Evolutionary conservation across 2,888 invertebrate genomes (phyloP).

Genomic region (Dicyrtoma fusca): DNA sequence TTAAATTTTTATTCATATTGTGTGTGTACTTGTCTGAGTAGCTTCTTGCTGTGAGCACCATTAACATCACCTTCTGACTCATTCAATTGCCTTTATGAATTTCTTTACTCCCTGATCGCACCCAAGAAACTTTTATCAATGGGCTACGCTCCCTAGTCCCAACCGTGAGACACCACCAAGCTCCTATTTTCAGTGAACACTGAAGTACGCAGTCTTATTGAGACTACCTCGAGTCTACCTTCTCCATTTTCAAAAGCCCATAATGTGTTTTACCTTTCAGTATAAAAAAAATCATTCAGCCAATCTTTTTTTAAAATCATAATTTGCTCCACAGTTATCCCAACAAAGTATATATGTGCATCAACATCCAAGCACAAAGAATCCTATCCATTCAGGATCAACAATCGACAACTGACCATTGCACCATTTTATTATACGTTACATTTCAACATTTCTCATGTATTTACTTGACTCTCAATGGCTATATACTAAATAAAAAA

Average conservation of each 20-base stretch:
- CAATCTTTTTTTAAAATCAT: conserved; percentile 14
- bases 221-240: no score
- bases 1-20: conserved; percentile 23
- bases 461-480: conserved; percentile 1
- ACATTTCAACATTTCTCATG: neutral
- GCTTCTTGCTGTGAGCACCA: conserved; percentile 34
- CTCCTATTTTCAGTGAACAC: conserved; percentile 1
- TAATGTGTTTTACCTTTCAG: conserved; percentile 2
- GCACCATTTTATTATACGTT: conserved; percentile 6
- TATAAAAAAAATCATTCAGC: neutral
- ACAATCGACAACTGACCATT: conserved; percentile 17
- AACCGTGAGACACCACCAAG: conserved; percentile 31
- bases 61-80: conserved; percentile 35
- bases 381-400: conserved; percentile 14
- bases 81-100: conserved; percentile 33
- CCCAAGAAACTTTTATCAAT: conserved; percentile 37
- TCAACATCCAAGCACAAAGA: conserved; percentile 1
- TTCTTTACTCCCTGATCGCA: conserved; percentile 22
- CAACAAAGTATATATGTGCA: neutral
- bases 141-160: conserved; percentile 8
- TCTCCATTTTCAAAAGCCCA: neutral
- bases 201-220: no score
- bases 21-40: conserved; percentile 17
- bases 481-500: no score
- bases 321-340: conserved; percentile 19